Base-by-base conservation (phyloP, 2,888 invertebrate species). In the Noctua pronuba region DNA sequence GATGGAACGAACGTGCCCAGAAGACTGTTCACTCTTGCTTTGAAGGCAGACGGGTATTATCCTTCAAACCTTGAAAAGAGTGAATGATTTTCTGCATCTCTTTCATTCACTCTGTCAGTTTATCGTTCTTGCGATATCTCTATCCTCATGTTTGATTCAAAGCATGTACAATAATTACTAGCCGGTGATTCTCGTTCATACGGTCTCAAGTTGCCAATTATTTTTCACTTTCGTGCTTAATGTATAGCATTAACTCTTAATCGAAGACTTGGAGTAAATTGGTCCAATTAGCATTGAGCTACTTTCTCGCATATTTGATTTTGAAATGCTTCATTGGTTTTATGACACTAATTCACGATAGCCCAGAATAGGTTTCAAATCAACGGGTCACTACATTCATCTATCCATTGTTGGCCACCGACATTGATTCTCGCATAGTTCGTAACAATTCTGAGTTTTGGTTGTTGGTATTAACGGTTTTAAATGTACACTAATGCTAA, bases 171-270 rank as follows among this genome's bases (percentile, higher is more conserved):
- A 67, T 82, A 49, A 80, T 87, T 70, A 70, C 41, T 35, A 18
- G 46, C 16, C 3, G 68, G 62, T 77, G 65, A 72, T 75, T 75
- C 72, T 52, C 58, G 62, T 58, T 75, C 16, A 75, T 67, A n/a
- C 13, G n/a, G 44, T n/a, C 64, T 58, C 35, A 31, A 58, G 58
- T n/a, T 44, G 71, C 41, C 73, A 82, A 76, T 88, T 86, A 87
- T 66, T 64, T 77, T 76, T 80, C 80, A 82, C 87, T 87, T 83
- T 86, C 68, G 11, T 65, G 60, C 44, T 44, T 55, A 79, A 18
- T 68, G 70, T 62, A 31, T 52, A 52, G 64, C 67, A 73, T 85
- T 72, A 72, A 28, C 41, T 76, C 24, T 41, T 60, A 73, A 79
- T 75, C 35, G 41, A 67, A 62, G 38, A 38, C 52, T 69, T 75